These are phyloP conservation scores for Eupristina koningsbergeri DNA, from an alignment of 1,140 invertebrate genomes.

Conservation along the genomic window DNA sequence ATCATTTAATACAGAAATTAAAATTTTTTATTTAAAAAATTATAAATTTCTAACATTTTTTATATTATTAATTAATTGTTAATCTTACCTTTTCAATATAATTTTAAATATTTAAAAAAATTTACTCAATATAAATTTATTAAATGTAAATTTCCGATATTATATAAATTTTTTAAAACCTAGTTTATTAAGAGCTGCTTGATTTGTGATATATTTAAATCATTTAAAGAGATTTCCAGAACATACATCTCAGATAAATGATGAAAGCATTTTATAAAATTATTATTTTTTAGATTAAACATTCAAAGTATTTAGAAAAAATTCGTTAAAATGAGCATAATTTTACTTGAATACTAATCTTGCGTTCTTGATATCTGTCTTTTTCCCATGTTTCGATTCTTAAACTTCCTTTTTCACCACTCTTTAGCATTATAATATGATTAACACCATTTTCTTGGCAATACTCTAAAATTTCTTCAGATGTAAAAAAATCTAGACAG, in stretches of 20 bases:
- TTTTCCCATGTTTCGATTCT: slow-evolving; percentile 77
- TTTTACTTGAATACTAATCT: slow-evolving; percentile 70
- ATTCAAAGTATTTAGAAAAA: not conserved
- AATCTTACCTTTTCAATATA: too few relatives aligned
- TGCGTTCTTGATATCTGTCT: slow-evolving; percentile 79
- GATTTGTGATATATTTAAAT: too few relatives aligned
- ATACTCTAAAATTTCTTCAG: slow-evolving; percentile 81
- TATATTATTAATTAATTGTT: too few relatives aligned
- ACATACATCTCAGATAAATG: not conserved
- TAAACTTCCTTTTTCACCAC: slow-evolving; percentile 77
- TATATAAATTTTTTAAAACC: too few relatives aligned
- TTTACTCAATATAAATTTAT: too few relatives aligned
- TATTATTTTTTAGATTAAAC: not conserved
- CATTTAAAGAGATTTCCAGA: too few relatives aligned
- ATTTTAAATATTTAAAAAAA: too few relatives aligned
- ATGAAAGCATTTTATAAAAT: not conserved
- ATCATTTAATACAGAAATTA: too few relatives aligned
- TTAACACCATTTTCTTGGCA: slow-evolving; percentile 77
- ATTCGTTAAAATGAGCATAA: not conserved
- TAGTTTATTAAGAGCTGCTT: too few relatives aligned
- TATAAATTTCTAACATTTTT: too few relatives aligned
- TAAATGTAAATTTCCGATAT: too few relatives aligned
- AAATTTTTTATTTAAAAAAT: too few relatives aligned
- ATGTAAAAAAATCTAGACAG: slow-evolving; percentile 72
- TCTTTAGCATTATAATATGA: slow-evolving; percentile 80